Evolutionary conservation across 1,140 invertebrate species (phyloP), one percentile per base, ranked within the genome.

Genomic region (Rhyacophila brunnea): DNA sequence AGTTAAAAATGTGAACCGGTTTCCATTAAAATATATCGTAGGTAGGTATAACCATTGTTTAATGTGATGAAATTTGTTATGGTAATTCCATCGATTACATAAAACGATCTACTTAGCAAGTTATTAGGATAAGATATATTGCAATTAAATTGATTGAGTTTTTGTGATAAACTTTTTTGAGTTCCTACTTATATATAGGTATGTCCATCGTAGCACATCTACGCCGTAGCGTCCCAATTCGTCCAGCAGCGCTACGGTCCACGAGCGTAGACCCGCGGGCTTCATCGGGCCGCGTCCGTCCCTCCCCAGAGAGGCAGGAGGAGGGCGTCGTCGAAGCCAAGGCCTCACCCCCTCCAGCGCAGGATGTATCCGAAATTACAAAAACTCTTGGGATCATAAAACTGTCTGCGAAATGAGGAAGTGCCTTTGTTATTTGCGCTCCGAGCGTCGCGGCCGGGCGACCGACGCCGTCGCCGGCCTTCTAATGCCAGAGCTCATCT

Each of bases 331-430:
- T 19, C 19, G 49, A 46, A 45, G 45, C 18, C 13, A 44, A 6
- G 36, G 40, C 18, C 45, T n/a, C 60, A 48, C 42, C 20, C 36
- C 42, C 51, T 46, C 55, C 35, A 53, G 44, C 49, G 59, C 59
- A 59, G 64, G 64, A 64, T 64, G 62, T 64, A 64, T 64, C 62
- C 57, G 62, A 64, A 64, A 64, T 66, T 63, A 63, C 64, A 66
- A 66, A 66, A 66, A 66, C 64, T 66, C 60, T 63, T 58, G 56
- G 60, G 60, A 66, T 66, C 64, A 66, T 66, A 66, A 66, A 66
- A 63, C 64, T 66, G 64, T 66, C 64, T 60, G 50, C 61, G 57
- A 56, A 65, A 66, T 66, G 64, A 66, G 64, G 61, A 64, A 66
- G 64, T 66, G 64, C 64, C 64, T 66, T 66, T 66, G 64, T 66